These are phyloP conservation scores for Brevimyrus niger DNA, from an alignment of 2,113 vertebrate genomes.

Conservation along the genomic window DNA sequence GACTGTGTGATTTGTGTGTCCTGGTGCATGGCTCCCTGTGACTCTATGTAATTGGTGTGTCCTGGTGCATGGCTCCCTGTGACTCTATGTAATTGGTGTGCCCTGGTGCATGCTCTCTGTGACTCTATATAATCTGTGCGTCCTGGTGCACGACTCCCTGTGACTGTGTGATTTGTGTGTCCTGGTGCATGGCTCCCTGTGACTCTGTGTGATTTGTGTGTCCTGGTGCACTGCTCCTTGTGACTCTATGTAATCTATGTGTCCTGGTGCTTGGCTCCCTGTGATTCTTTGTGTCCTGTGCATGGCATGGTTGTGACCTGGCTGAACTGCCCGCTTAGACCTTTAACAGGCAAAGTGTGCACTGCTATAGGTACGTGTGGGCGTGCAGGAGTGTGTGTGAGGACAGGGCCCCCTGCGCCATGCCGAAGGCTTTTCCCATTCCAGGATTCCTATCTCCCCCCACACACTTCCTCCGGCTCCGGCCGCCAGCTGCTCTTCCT, in stretches of 20 bases:
- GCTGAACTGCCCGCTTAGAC: not conserved
- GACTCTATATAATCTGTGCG: not conserved
- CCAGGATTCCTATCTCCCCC: constrained; percentile 56
- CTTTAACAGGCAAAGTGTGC: not conserved
- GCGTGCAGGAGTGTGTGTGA: not conserved
- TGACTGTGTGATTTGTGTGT: not conserved
- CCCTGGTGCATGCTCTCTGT: not conserved
- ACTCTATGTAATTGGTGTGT: not conserved
- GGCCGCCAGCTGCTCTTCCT: constrained; percentile 31
- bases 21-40: rapidly evolving
- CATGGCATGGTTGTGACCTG: not conserved
- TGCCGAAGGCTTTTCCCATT: constrained; percentile 47
- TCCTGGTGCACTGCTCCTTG: not conserved
- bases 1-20: not conserved
- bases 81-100: not conserved
- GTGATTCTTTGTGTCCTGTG: not conserved
- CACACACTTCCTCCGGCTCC: constrained; percentile 51
- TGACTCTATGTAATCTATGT: not conserved
- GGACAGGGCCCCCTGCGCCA: not conserved
- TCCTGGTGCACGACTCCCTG: not conserved
- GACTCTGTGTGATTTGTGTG: not conserved
- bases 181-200: not conserved
- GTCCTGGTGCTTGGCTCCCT: not conserved
- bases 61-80: not conserved
- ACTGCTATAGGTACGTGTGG: not conserved